phyloP scores from a whole-genome alignment of 2,797 vertebrate genomes.

The Anniella stebbinsi region DNA sequence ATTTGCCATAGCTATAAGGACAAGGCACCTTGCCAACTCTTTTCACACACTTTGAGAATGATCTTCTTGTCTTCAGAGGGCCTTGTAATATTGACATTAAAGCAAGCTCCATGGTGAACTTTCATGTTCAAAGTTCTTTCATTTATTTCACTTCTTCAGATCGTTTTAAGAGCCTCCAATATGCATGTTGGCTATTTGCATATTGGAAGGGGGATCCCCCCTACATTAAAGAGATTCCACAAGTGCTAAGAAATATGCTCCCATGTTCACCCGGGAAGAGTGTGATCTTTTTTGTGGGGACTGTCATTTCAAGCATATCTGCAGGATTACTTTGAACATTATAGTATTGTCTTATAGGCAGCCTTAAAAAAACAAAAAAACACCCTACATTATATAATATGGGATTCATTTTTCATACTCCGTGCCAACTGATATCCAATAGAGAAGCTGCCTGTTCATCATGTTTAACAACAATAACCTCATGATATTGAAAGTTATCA shows the following conservation, averaged over 20 bases:
- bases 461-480: not conserved
- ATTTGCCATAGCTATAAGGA: constrained; percentile 50
- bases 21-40: constrained; percentile 20
- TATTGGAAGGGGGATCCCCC: constrained; percentile 39
- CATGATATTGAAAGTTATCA: not conserved
- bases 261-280: constrained; percentile 17
- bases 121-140: constrained; percentile 43
- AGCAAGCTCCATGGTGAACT: not conserved
- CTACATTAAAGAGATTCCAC: constrained; percentile 23
- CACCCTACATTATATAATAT: not conserved
- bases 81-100: constrained; percentile 24
- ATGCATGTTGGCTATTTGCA: constrained; percentile 37
- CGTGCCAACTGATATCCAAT: not conserved
- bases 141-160: not conserved
- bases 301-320: constrained; percentile 6
- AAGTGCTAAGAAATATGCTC: constrained; percentile 30
- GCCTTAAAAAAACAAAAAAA: not conserved
- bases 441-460: not conserved
- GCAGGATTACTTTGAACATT: constrained; percentile 2
- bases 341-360: not conserved
- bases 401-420: constrained; percentile 9
- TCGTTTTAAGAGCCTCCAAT: constrained; percentile 51
- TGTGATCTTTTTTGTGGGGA: not conserved
- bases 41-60: not conserved
- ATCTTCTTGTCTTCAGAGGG: constrained; percentile 41